Conservation (phyloP, 1,140 invertebrate genomes). For the Drosophila parvula region DNA sequence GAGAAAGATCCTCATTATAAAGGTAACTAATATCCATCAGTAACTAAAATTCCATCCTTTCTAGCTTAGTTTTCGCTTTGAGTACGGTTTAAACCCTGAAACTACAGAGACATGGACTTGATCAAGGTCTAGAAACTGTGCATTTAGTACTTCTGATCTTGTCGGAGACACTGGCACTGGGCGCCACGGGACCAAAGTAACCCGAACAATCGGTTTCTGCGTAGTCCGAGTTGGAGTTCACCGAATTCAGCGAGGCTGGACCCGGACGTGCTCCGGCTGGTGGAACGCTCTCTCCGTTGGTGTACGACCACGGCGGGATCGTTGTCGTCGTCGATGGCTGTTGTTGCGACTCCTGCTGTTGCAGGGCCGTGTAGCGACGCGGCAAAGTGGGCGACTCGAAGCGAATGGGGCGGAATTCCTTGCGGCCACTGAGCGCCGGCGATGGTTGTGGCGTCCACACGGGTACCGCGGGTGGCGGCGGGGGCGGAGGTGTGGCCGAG, state of each 20-base stretch:
- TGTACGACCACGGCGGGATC: constrained; percentile 65
- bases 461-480: constrained; percentile 87
- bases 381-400: constrained; percentile 90
- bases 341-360: constrained; percentile 45
- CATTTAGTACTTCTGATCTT: constrained; percentile 78
- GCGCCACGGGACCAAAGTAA: constrained; percentile 59
- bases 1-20: too few relatives aligned
- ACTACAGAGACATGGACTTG: too few relatives aligned
- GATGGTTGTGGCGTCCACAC: constrained; percentile 87
- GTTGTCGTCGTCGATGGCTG: constrained; percentile 48
- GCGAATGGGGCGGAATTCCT: constrained; percentile 90
- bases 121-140: neutral
- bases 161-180: constrained; percentile 73
- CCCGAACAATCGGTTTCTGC: constrained; percentile 78
- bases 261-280: constrained; percentile 13
- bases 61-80: neutral
- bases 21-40: neutral
- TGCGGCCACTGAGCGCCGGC: constrained; percentile 86
- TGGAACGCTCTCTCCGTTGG: constrained; percentile 41
- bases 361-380: constrained; percentile 83
- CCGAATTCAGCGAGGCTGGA: constrained; percentile 49
- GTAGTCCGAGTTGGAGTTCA: constrained; percentile 77
- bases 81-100: neutral
- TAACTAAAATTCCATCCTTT: neutral
- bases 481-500: constrained; percentile 80